Percentiles rank a stretch among this genome's conserved stretches.
Evolutionary conservation across 2,888 invertebrate genomes (phyloP).

Genomic region (Pterostichus madidus): DNA sequence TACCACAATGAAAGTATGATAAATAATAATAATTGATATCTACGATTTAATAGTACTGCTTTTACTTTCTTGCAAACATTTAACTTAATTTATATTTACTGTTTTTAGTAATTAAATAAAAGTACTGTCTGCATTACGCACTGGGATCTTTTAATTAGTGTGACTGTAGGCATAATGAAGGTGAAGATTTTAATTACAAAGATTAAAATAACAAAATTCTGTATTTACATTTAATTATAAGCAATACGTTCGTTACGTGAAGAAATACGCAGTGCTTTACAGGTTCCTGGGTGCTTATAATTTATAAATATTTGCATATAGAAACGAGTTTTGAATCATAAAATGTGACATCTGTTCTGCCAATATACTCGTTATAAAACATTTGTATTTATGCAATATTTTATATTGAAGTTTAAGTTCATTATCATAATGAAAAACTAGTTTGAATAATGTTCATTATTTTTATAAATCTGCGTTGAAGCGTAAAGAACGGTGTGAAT

Average conservation of each 20-base stretch:
- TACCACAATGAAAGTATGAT: neutral
- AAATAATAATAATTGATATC: constrained; percentile 13
- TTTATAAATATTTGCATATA: constrained; percentile 26
- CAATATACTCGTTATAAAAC: constrained; percentile 44
- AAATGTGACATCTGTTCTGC: constrained; percentile 30
- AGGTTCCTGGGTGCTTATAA: neutral
- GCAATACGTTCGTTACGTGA: neutral
- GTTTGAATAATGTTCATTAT: neutral
- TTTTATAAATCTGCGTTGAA: too few species aligned
- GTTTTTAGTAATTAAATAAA: neutral
- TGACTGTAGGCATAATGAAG: constrained; percentile 16
- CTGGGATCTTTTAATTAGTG: constrained; percentile 18
- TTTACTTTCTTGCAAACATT: constrained; percentile 43
- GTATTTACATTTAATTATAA: constrained; percentile 19
- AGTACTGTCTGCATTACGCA: neutral
- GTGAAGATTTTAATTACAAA: constrained; percentile 18
- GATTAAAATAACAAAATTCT: neutral
- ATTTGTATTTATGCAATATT: constrained; percentile 33
- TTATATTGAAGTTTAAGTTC: neutral
- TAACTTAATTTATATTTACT: constrained; percentile 10
- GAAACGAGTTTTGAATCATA: constrained; percentile 27
- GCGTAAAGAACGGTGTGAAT: too few species aligned
- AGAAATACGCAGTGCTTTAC: constrained; percentile 1
- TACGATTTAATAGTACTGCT: constrained; percentile 8
- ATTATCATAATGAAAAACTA: constrained; percentile 12